These are phyloP conservation scores for Zelostemma sp. DNA, from an alignment of 1,140 invertebrate genomes.

Conservation along the genomic window DNA sequence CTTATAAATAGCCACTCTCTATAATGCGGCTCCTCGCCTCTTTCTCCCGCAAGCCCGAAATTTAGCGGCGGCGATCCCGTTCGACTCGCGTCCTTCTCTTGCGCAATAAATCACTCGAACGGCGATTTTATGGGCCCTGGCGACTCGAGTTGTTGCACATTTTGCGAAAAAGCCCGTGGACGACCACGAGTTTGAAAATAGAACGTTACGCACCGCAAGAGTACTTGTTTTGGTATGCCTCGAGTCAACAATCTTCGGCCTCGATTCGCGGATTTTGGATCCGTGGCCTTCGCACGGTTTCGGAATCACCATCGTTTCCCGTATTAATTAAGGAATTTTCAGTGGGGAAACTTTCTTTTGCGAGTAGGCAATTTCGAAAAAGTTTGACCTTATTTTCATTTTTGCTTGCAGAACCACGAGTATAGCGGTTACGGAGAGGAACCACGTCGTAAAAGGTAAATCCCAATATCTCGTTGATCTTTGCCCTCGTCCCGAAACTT, in stretches of 20 bases:
- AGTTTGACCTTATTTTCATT: too few species aligned
- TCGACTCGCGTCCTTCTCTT: constrained; percentile 5
- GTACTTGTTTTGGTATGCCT: too few species aligned
- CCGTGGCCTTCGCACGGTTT: too few species aligned
- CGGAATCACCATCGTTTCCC: too few species aligned
- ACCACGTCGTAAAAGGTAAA: constrained; percentile 69
- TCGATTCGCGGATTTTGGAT: too few species aligned
- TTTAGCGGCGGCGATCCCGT: neutral
- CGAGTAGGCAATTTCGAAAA: neutral
- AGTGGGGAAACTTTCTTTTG: neutral
- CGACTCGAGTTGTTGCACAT: neutral
- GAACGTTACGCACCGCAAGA: too few species aligned
- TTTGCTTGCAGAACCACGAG: constrained; percentile 68
- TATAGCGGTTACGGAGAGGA: constrained; percentile 69
- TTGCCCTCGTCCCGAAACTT: neutral
- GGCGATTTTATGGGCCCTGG: constrained; percentile 7
- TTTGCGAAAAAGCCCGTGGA: too few species aligned
- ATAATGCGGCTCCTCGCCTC: neutral
- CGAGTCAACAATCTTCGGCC: too few species aligned
- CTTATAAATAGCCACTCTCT: constrained; percentile 44
- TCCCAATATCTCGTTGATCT: constrained; percentile 1
- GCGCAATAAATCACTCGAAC: constrained; percentile 8
- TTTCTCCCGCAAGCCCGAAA: neutral
- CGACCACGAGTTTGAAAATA: too few species aligned
- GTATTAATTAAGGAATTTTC: too few species aligned